These are phyloP conservation scores for Ladona fulva DNA, from an alignment of 1,140 invertebrate species.

Conservation along the genomic window DNA sequence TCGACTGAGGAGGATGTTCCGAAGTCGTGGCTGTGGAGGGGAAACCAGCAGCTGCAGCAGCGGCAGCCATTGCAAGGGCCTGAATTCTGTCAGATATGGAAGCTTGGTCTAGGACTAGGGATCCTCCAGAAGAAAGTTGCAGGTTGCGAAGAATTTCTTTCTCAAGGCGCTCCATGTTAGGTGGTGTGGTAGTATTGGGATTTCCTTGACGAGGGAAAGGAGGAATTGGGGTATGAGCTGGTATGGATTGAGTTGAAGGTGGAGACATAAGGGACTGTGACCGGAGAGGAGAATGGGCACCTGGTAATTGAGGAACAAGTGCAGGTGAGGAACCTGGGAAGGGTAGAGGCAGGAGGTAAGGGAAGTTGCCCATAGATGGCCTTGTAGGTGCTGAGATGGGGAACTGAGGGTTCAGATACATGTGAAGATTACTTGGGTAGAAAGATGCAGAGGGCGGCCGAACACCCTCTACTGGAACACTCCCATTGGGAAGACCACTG, in stretches of 20 bases:
- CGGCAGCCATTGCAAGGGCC: background rate
- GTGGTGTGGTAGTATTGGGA: conserved; percentile 29
- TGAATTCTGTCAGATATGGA: background rate
- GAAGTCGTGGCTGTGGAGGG: background rate
- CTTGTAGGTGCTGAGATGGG: conserved; percentile 7
- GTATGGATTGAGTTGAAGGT: background rate
- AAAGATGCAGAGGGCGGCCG: background rate
- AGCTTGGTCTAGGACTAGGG: conserved; percentile 45
- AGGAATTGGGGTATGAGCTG: conserved; percentile 23
- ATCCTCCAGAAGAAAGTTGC: conserved; percentile 53
- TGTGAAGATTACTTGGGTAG: background rate
- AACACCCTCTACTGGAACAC: background rate
- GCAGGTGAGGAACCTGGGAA: conserved; percentile 12
- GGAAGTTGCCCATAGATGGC: background rate
- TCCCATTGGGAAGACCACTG: conserved; percentile 20
- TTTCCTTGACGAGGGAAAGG: conserved; percentile 45
- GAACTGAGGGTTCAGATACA: conserved; percentile 18
- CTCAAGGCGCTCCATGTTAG: conserved; percentile 46
- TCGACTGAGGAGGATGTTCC: background rate
- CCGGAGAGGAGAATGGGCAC: conserved; percentile 11
- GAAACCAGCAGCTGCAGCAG: background rate
- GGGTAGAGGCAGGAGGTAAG: background rate
- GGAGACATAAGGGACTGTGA: background rate
- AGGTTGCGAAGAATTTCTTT: conserved; percentile 54
- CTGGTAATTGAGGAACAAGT: conserved; percentile 19